A percentile compares a stretch with the other conserved stretches of the same genome.
Evolutionary conservation across 2,113 vertebrate genomes (phyloP).

Genomic region (Athene noctua): DNA sequence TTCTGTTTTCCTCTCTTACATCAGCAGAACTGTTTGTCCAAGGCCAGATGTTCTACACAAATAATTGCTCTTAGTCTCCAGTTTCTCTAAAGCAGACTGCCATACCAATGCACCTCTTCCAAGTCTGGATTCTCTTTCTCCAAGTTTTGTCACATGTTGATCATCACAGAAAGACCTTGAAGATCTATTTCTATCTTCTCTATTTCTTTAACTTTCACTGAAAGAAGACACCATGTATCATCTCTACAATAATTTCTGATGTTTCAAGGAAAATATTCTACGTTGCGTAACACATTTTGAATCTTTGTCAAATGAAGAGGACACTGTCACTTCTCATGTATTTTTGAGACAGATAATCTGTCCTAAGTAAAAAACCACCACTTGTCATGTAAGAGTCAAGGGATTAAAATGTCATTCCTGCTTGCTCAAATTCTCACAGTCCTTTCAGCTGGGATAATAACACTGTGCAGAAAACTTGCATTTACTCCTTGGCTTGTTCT

Average conservation of each 20-base stretch:
- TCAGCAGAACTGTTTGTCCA: background rate
- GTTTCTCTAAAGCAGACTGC: background rate
- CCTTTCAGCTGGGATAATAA: background rate
- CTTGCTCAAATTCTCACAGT: background rate
- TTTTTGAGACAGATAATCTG: background rate
- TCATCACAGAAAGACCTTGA: background rate
- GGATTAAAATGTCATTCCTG: background rate
- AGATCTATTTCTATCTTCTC: background rate
- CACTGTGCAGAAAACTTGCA: background rate
- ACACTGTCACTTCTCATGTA: background rate
- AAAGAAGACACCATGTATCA: background rate
- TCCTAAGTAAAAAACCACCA: background rate
- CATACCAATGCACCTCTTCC: background rate
- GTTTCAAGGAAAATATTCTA: background rate
- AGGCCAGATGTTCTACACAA: background rate
- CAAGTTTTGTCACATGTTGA: background rate
- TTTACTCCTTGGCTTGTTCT: background rate
- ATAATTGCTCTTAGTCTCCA: background rate
- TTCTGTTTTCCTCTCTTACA: background rate
- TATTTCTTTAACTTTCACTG: background rate
- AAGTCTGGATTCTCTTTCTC: background rate
- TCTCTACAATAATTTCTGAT: background rate
- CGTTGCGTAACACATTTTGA: background rate
- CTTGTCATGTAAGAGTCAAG: too few species aligned
- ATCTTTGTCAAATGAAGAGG: background rate